phyloP scores from a whole-genome alignment of 2,888 invertebrate species.

The Hoplodrina ambigua region DNA sequence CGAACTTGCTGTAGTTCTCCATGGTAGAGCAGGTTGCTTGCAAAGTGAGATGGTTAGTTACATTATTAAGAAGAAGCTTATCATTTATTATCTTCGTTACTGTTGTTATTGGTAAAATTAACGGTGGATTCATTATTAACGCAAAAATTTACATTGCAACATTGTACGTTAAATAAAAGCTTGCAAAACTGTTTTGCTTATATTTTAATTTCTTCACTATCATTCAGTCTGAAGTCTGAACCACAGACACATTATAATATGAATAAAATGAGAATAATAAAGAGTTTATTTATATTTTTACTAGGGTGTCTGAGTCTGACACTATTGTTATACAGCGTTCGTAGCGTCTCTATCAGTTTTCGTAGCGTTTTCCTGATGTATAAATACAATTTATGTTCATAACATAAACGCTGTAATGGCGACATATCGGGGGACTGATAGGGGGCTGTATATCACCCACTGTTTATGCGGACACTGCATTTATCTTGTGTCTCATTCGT shows the following conservation, averaged over 20 bases:
- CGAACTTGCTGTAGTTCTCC: neutral
- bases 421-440: conserved; percentile 42
- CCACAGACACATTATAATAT: neutral
- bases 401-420: conserved; percentile 43
- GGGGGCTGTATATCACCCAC: conserved; percentile 24
- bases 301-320: neutral
- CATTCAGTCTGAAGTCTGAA: neutral
- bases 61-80: neutral
- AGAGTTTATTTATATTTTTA: conserved; percentile 2
- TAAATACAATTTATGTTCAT: conserved; percentile 47
- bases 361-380: conserved; percentile 50
- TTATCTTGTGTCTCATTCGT: conserved; percentile 43
- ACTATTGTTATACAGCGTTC: conserved; percentile 11
- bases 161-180: neutral
- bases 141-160: neutral
- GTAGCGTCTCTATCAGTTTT: conserved; percentile 46
- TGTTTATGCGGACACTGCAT: conserved; percentile 38
- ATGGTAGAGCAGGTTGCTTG: conserved; percentile 2
- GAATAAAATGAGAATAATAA: neutral
- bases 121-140: no score
- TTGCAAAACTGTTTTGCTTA: neutral
- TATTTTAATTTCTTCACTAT: neutral
- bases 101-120: neutral
- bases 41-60: neutral
- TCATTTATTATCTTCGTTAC: neutral